Conservation (phyloP, 2,888 invertebrate genomes). For the Parnassius smintheus region DNA sequence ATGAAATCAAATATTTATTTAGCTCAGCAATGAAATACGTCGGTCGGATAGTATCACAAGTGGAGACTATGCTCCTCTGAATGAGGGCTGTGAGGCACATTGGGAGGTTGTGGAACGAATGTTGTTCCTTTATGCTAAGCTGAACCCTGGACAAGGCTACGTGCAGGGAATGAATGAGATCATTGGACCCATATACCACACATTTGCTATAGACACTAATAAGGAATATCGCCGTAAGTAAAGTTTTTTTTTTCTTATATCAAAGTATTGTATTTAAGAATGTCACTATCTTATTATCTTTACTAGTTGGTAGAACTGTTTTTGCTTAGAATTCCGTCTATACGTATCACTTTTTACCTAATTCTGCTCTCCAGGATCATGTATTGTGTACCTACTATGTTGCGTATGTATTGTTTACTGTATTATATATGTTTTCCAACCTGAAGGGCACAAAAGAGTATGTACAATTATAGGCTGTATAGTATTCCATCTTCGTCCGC, state of each 20-base stretch:
- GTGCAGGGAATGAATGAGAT: slow-evolving; percentile 99
- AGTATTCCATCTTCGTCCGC: no score
- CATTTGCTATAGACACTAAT: slow-evolving; percentile 95
- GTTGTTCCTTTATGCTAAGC: slow-evolving; percentile 97
- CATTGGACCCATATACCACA: slow-evolving; percentile 98
- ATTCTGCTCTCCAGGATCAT: no score
- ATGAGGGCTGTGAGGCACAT: slow-evolving; percentile 96
- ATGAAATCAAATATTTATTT: slow-evolving; percentile 65
- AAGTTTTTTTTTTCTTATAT: background rate
- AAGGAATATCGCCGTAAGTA: slow-evolving; percentile 86
- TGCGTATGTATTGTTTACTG: no score
- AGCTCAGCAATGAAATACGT: slow-evolving; percentile 86
- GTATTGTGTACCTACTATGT: no score
- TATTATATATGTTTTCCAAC: no score
- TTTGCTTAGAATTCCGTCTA: no score
- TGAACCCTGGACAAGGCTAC: slow-evolving; percentile 98
- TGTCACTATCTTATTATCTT: no score
- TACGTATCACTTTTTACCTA: no score
- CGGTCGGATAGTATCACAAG: slow-evolving; percentile 75
- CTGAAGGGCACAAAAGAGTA: no score
- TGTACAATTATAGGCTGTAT: no score
- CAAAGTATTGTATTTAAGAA: no score
- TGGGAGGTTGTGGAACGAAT: slow-evolving; percentile 99
- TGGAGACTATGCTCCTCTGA: slow-evolving; percentile 89
- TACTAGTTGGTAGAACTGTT: no score